A percentile compares a stretch with the other conserved stretches of the same genome.
These are phyloP conservation scores for Stichopus horrens DNA, from an alignment of 53 echinoderm and acorn worm species.

Conservation along the genomic window DNA sequence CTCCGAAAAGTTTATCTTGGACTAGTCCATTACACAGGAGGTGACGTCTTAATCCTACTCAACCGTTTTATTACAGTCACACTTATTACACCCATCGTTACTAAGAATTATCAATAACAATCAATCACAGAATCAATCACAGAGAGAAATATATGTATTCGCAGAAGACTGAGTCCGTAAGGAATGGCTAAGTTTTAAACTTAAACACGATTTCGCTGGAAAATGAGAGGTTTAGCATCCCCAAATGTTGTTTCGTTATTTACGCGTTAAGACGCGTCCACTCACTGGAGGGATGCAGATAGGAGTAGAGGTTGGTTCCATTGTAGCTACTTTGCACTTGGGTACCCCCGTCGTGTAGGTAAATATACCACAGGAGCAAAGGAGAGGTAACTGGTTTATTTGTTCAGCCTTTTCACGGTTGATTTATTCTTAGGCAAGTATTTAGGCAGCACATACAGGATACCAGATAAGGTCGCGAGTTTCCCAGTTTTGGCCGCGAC, in stretches of 20 bases:
- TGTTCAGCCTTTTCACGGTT: conserved; percentile 18
- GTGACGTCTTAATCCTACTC: too few species aligned
- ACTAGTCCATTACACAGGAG: not conserved
- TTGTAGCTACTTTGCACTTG: too few species aligned
- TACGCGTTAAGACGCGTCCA: conserved; percentile 14
- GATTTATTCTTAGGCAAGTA: conserved; percentile 22
- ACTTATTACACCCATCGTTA: too few species aligned
- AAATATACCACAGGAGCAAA: not conserved
- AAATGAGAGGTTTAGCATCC: too few species aligned
- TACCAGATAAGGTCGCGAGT: conserved; percentile 1
- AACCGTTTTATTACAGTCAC: too few species aligned
- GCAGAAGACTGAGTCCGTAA: too few species aligned
- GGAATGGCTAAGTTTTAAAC: too few species aligned
- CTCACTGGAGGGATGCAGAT: not conserved
- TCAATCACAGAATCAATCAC: too few species aligned
- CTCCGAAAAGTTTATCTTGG: not conserved
- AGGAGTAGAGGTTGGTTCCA: too few species aligned
- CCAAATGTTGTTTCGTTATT: not conserved
- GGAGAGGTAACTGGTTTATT: conserved; percentile 28
- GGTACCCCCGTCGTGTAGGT: not conserved
- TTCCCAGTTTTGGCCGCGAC: conserved; percentile 1
- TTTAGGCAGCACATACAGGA: conserved; percentile 18
- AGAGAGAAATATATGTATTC: too few species aligned
- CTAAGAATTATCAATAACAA: too few species aligned
- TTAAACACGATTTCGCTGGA: too few species aligned